A percentile compares a stretch with the other conserved stretches of the same genome.
These are phyloP conservation scores for Drosophila borborema DNA, from an alignment of 2,888 invertebrate genomes.

Conservation along the genomic window DNA sequence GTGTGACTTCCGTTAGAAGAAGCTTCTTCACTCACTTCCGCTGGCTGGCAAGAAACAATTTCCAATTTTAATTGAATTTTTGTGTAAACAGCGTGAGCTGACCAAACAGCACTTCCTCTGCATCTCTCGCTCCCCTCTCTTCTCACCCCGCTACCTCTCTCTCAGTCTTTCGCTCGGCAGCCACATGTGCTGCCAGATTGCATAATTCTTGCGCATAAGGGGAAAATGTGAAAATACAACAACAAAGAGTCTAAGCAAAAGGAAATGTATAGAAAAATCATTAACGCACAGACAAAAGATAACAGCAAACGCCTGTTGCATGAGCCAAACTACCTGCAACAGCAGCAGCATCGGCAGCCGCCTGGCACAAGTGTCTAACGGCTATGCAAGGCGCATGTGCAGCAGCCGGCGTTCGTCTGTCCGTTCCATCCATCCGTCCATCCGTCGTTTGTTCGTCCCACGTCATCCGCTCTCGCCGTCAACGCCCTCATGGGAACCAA, in stretches of 20 bases:
- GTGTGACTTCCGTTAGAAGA: slow-evolving; percentile 71
- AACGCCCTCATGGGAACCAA: slow-evolving; percentile 79
- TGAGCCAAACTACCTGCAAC: slow-evolving; percentile 54
- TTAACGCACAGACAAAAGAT: slow-evolving; percentile 74
- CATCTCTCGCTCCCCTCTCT: neutral
- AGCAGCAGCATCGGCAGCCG: slow-evolving; percentile 30
- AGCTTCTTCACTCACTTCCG: slow-evolving; percentile 50
- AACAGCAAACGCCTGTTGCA: slow-evolving; percentile 49
- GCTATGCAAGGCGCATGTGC: slow-evolving; percentile 69
- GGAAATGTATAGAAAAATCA: slow-evolving; percentile 80
- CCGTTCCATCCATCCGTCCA: neutral
- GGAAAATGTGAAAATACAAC: slow-evolving; percentile 26
- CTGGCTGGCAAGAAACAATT: slow-evolving; percentile 51
- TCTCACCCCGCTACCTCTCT: neutral
- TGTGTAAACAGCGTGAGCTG: slow-evolving; percentile 69
- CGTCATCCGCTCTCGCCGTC: slow-evolving; percentile 60
- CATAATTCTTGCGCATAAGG: slow-evolving; percentile 61
- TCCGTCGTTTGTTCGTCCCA: slow-evolving; percentile 5
- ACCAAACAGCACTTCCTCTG: slow-evolving; percentile 61
- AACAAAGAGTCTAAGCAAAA: slow-evolving; percentile 40
- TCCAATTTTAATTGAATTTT: slow-evolving; percentile 78
- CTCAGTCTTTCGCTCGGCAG: slow-evolving; percentile 31
- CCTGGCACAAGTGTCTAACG: slow-evolving; percentile 73
- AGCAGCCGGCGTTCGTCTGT: slow-evolving; percentile 35
- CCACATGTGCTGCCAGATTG: slow-evolving; percentile 75